Evolutionary conservation across 2,113 vertebrate species (phyloP), one percentile per base, ranked within the genome.

Genomic region (Lophotis ruficrista): DNA sequence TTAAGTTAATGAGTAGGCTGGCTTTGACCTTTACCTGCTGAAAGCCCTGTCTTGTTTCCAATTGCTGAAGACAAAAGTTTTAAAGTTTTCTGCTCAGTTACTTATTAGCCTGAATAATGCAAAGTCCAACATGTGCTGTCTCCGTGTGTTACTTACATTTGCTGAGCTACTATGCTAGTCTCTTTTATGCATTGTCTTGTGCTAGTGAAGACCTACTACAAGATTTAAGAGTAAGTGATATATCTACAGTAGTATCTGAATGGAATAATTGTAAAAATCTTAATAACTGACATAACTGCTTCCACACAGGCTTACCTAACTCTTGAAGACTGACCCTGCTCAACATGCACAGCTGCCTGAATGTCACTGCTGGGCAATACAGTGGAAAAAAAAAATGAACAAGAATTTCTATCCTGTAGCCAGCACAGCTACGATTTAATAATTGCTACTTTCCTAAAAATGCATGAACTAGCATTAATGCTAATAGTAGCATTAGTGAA

Each of bases 61-160:
- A 38, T n/a, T 65, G 41, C 35, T 38, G 23, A 58, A 87, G 62
- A 83, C 33, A 53, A 27, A 83, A 57, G 22, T 66, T 84, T 47
- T 4, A 15, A 45, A 24, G 33, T 60, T 83, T 94, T 92, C 54
- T 78, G 27, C 21, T 73, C 21, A 13, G 84, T 96, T 95, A 93
- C 62, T 76, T 65, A 96, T 85, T 93, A 95, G 25, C 37, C 58
- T 48, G 38, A 61, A 14, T 68, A 64, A 38, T 56, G 20, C 35
- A 16, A 92, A 96, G 88, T 92, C 66, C 82, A 92, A 9, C 3
- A 0, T 31, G 14, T 71, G 31, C 65, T 56, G 65, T 75, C 38
- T 88, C 25, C 17, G 6, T 0, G 0, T 24, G 10, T 53, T 60
- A 28, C 22, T 51, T 72, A 9, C 0, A n/a, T 73, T 80, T 48